A percentile compares a stretch with the other conserved stretches of the same genome.
Evolutionary conservation across 2,888 invertebrate genomes (phyloP).

Genomic region (Gymnocheta viridis): DNA sequence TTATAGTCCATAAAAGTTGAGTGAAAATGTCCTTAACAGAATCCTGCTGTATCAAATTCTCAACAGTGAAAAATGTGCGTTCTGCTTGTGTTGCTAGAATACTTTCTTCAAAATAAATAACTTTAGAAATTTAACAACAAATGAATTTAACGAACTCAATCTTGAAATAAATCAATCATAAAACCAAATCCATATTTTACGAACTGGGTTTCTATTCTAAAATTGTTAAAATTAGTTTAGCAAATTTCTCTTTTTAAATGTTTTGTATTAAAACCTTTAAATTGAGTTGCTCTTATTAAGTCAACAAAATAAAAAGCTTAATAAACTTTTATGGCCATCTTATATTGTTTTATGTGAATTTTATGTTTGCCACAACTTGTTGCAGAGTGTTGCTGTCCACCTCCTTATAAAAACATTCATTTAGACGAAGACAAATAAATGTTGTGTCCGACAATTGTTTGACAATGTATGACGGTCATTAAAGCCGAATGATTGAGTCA

Average conservation of each 20-base stretch:
- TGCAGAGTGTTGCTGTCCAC: not conserved
- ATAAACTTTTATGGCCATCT: not conserved
- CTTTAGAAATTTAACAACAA: not conserved
- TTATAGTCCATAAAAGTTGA: not conserved
- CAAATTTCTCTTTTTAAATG: not conserved
- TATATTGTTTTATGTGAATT: slow-evolving; percentile 12
- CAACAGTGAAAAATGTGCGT: no score
- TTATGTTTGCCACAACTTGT: slow-evolving; percentile 15
- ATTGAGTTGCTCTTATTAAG: not conserved
- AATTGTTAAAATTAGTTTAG: not conserved
- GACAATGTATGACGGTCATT: not conserved
- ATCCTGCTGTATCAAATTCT: no score
- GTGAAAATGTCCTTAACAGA: no score
- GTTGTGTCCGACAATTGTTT: not conserved
- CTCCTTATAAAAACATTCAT: not conserved
- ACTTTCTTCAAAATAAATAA: no score
- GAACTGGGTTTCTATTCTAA: not conserved
- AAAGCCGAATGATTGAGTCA: slow-evolving; percentile 4
- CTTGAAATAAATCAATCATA: not conserved
- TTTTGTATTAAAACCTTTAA: not conserved
- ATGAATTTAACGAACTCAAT: not conserved
- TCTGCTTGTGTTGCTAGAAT: not conserved
- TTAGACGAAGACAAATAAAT: not conserved
- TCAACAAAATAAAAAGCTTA: not conserved
- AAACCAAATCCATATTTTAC: not conserved